Evolutionary conservation across 2,113 vertebrate species (phyloP), one percentile per base, ranked within the genome.

Genomic region (Proterorhinus semilunaris): DNA sequence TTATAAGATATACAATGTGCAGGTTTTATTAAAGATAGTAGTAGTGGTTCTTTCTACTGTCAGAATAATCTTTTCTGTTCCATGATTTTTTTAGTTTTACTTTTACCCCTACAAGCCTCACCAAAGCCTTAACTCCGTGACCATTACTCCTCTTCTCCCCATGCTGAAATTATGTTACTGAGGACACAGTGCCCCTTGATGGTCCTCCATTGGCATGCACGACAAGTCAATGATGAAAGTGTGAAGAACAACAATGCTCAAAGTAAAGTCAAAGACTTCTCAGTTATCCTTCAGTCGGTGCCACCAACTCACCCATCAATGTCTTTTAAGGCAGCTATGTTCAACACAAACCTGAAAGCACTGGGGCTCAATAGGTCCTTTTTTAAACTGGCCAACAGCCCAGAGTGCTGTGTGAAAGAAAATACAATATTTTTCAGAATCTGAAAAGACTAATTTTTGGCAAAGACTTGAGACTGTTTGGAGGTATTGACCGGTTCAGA

Each of bases 251-350:
- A 78, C 72, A 76, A 74, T 78, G 68, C 67, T 65, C 71, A 54
- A 79, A 68, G 59, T 65, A 78, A 49, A 58, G 62, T 69, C 75
- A 82, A 72, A 86, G 69, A 79, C 66, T 59, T 71, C 74, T 72
- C 74, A 85, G 82, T 87, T 86, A 85, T 74, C 82, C 76, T 87
- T 90, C 83, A 79, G 71, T 83, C 78, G 78, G 71, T 68, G 69
- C 61, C 27, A 5, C 27, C 27, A 36, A 49, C 63, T 65, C 66
- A 70, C 73, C 65, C 62, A 12, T 63, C 42, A 17, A 59, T 78
- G 68, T 69, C 68, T 80, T 79, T 11, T 83, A 71, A 83, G 77
- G 76, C 80, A 67, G 75, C 63, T 65, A 80, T 66, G 78, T 70
- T 79, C 62, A 47, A 43, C 66, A 78, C 62, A 68, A 70, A 61